Base-by-base conservation (phyloP, 1,140 invertebrate genomes). In the Brachionus angularis region DNA sequence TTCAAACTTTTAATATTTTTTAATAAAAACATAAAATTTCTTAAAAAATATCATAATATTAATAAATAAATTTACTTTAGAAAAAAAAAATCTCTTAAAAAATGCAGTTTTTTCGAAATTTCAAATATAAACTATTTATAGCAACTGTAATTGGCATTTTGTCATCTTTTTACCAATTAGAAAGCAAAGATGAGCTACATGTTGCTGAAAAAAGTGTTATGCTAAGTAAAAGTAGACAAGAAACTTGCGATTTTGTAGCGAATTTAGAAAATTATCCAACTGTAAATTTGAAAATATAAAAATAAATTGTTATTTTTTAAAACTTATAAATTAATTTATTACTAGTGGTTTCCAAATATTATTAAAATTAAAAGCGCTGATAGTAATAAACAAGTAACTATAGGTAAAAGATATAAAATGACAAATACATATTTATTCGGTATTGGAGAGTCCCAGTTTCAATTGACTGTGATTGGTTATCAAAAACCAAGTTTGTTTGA, bases 401-500 rank as follows among this genome's bases (percentile, higher is more conserved):
- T 67, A 16, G 62, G 62, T 16, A 67, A 67, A 42, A 39, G 62
- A 1, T 67, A 34, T 50, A 67, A 67, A 50, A 67, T 67, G 62
- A 34, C 42, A 5, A 67, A 67, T 33, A 67, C 62, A 14, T 67
- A 67, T 50, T 33, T 67, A 4, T 67, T 67, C 29, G 62, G 62
- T 21, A 47, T 67, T 12, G 62, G 62, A 7, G 42, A 67, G 18
- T 67, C 62, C 18, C 5, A 34, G 5, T 67, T 42, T 14, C 33
- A 29, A 23, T 33, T 67, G n/a, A 50, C 47, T 33, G 27, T 67
- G 16, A 33, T 46, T 34, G 47, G 47, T 34, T 16, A 47, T 21
- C 62, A 67, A 36, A 67, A 50, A 14, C 62, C 62, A 31, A 10
- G 18, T 27, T 27, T 67, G 5, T 67, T 67, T 67, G 62, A 67